Evolutionary conservation across 2,797 vertebrate species (phyloP).

Genomic region (Lateolabrax maculatus): DNA sequence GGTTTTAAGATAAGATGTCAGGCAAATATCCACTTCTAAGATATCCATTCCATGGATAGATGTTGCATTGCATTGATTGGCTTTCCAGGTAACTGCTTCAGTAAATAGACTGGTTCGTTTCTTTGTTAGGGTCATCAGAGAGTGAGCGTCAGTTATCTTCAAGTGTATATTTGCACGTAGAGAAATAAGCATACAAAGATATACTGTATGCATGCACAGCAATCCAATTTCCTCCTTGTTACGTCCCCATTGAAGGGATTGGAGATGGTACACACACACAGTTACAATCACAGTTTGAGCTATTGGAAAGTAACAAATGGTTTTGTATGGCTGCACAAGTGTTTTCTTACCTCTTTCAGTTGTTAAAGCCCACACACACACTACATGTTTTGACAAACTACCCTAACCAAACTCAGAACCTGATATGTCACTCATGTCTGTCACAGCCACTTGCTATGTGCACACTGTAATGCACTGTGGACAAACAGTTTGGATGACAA

Average conservation of each 20-base stretch:
- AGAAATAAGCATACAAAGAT: neutral
- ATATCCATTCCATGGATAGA: neutral
- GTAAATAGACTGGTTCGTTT: slow-evolving; percentile 14
- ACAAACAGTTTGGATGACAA: neutral
- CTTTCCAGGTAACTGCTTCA: slow-evolving; percentile 18
- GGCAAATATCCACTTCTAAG: slow-evolving; percentile 50
- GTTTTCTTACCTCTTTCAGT: too few species aligned
- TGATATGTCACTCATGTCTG: neutral
- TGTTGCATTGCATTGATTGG: neutral
- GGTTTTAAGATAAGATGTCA: slow-evolving; percentile 28
- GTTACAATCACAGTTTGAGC: slow-evolving; percentile 4
- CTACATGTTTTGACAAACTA: neutral
- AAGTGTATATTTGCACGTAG: neutral
- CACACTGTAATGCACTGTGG: neutral
- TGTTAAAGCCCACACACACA: too few species aligned
- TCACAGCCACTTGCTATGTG: neutral
- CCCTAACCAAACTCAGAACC: neutral
- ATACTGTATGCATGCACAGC: neutral
- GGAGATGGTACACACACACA: neutral
- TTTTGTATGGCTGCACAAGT: neutral
- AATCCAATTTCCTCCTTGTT: neutral
- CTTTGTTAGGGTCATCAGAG: neutral
- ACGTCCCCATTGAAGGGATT: neutral
- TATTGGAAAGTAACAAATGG: neutral
- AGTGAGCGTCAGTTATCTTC: neutral